Evolutionary conservation across 2,797 vertebrate genomes (phyloP).

Genomic region (Delichon dasypus): DNA sequence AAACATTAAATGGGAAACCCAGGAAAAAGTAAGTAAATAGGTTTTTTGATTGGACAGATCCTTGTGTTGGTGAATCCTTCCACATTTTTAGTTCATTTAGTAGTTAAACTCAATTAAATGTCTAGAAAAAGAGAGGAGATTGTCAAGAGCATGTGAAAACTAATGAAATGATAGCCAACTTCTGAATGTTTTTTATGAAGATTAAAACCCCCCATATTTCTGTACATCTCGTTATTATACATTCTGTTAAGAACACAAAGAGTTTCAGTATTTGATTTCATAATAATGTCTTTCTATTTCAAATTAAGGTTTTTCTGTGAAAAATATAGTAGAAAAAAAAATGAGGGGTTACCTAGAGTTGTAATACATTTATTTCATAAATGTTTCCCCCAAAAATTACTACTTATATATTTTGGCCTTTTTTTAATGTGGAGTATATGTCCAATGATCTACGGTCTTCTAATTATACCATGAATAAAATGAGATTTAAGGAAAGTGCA

Average conservation of each 20-base stretch:
- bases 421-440: not conserved
- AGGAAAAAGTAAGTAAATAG: not conserved
- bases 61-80: not conserved
- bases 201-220: not conserved
- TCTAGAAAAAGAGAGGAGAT: not conserved
- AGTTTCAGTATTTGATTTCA: not conserved
- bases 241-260: not conserved
- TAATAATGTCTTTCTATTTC: not conserved
- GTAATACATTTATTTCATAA: not conserved
- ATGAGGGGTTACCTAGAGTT: accelerated
- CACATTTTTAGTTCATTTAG: not conserved
- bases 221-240: not conserved
- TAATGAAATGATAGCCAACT: not conserved
- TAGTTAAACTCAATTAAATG: not conserved
- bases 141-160: not conserved
- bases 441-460: not conserved
- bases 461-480: not conserved
- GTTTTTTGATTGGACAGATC: not conserved
- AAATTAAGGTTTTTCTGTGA: not conserved
- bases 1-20: not conserved
- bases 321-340: not conserved
- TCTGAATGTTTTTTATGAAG: not conserved
- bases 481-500: not conserved
- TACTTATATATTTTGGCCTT: not conserved
- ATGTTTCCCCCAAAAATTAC: not conserved